A percentile compares a stretch with the other conserved stretches of the same genome.
Evolutionary conservation across 1,140 invertebrate genomes (phyloP).

Genomic region (Drosophila nebulosa): DNA sequence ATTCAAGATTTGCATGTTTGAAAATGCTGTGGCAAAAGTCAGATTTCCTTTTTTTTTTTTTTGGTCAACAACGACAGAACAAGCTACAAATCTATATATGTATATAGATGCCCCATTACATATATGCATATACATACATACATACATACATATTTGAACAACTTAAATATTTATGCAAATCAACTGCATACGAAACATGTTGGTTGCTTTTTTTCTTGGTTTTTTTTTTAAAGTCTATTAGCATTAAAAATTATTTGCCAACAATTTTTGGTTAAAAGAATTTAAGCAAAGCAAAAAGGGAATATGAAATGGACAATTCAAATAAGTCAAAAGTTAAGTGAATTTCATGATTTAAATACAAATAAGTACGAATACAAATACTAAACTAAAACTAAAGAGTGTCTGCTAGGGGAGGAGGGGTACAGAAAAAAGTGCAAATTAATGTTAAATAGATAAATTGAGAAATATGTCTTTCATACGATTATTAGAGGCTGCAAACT

Average conservation of each 20-base stretch:
- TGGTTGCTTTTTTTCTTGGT: background rate
- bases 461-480: too few relatives aligned
- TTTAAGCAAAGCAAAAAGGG: background rate
- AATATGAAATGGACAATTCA: background rate
- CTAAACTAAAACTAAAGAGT: too few relatives aligned
- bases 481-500: too few relatives aligned
- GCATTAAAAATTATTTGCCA: background rate
- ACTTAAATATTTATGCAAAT: constrained; percentile 59
- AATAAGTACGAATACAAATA: too few relatives aligned
- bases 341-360: too few relatives aligned
- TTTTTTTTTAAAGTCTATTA: constrained; percentile 25
- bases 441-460: background rate
- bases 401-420: too few relatives aligned
- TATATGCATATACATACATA: constrained; percentile 14
- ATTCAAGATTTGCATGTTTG: constrained; percentile 48
- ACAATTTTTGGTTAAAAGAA: background rate
- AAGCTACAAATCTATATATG: too few relatives aligned
- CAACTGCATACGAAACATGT: constrained; percentile 45
- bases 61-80: background rate
- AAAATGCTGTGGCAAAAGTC: constrained; percentile 51
- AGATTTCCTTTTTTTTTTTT: constrained; percentile 19
- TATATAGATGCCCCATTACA: constrained; percentile 28
- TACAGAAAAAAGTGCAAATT: too few relatives aligned
- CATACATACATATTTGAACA: constrained; percentile 24
- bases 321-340: background rate